Conservation (phyloP, 2,888 invertebrate genomes). For the Zygaena filipendulae region DNA sequence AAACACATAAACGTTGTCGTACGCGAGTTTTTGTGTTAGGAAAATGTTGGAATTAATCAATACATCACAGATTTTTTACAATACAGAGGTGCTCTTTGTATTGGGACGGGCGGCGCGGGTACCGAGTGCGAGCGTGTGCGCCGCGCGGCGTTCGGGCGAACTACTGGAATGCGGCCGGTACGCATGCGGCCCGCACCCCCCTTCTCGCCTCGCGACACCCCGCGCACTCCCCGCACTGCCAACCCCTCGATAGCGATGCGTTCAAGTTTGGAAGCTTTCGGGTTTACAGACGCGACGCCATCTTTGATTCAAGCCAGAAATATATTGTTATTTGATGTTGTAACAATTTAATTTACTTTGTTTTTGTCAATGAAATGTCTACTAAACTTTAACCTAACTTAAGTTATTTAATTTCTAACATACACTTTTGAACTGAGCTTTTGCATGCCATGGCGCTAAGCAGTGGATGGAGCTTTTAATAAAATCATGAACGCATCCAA, state of each 20-base stretch:
- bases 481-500: slow-evolving; percentile 21
- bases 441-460: too few relatives aligned
- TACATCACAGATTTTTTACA: slow-evolving; percentile 68
- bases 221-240: slow-evolving; percentile 18
- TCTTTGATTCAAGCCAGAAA: too few relatives aligned
- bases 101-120: slow-evolving; percentile 45
- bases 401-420: too few relatives aligned
- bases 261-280: slow-evolving; percentile 41
- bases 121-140: slow-evolving; percentile 32
- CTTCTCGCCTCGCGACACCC: slow-evolving; percentile 21
- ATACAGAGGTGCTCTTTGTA: slow-evolving; percentile 65
- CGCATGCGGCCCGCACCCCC: slow-evolving; percentile 45
- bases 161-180: slow-evolving; percentile 62
- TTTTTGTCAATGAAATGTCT: too few relatives aligned
- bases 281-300: slow-evolving; percentile 25
- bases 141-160: slow-evolving; percentile 48
- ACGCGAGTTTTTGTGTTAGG: slow-evolving; percentile 33
- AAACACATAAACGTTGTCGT: slow-evolving; percentile 22
- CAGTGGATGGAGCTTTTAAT: slow-evolving; percentile 3
- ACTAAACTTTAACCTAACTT: too few relatives aligned
- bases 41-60: slow-evolving; percentile 63
- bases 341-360: too few relatives aligned
- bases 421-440: too few relatives aligned
- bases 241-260: slow-evolving; percentile 35
- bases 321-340: too few relatives aligned